phyloP scores from a whole-genome alignment of 2,888 invertebrate genomes.

The Heteromyza rotundicornis region DNA sequence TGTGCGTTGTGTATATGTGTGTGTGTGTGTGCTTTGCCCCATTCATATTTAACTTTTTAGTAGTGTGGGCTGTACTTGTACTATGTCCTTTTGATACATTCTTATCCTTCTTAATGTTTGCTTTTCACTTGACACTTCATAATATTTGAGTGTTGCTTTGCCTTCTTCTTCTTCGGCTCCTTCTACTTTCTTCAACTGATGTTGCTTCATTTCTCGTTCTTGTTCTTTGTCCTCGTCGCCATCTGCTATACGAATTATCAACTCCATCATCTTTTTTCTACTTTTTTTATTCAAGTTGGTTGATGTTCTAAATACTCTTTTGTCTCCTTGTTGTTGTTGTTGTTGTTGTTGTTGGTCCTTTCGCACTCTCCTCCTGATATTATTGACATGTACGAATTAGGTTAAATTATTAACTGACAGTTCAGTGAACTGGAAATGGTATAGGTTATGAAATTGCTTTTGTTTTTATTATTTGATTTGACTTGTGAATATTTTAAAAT shows the following conservation, averaged over 20 bases:
- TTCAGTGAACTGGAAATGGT: conserved; percentile 55
- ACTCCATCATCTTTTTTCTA: not conserved
- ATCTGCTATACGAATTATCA: conserved; percentile 16
- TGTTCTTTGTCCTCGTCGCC: not conserved
- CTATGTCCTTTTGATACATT: conserved; percentile 11
- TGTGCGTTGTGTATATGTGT: not conserved
- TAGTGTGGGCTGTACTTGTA: not conserved
- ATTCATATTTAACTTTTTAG: conserved; percentile 17
- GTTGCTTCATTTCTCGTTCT: too few species aligned
- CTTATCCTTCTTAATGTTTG: conserved; percentile 41
- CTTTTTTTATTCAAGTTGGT: too few species aligned
- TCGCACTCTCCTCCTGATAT: conserved; percentile 44
- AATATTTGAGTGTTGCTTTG: conserved; percentile 32
- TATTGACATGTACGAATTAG: conserved; percentile 58
- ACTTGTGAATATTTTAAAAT: too few species aligned
- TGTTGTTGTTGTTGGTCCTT: too few species aligned
- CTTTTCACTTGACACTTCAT: conserved; percentile 53
- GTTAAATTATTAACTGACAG: conserved; percentile 55
- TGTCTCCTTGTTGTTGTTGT: conserved; percentile 1
- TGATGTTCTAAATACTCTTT: not conserved
- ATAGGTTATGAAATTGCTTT: conserved; percentile 49
- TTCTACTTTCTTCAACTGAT: not conserved
- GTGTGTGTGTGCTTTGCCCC: conserved; percentile 15
- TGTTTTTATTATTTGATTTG: too few species aligned
- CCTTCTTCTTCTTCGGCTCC: conserved; percentile 10